phyloP scores from a whole-genome alignment of 92 coral and sea anemone genomes.

The Chrysogorgia sp. region DNA sequence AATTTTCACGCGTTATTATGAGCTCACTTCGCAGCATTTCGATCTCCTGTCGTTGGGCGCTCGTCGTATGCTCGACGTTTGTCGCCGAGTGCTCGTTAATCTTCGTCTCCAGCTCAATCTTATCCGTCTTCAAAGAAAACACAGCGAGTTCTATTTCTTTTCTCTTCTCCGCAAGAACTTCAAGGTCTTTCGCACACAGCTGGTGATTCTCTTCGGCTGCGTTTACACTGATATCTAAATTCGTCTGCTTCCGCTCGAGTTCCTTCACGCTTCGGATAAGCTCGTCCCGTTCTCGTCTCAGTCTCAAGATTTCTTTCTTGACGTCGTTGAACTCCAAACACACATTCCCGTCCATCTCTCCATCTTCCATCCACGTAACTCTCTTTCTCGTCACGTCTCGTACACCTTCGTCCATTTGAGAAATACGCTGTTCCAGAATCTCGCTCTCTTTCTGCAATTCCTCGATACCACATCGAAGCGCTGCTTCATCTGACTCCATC shows the following conservation, averaged over 20 bases:
- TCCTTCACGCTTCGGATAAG: constrained; percentile 39
- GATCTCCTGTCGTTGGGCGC: constrained; percentile 42
- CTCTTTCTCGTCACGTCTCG: constrained; percentile 10
- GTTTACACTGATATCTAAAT: constrained; percentile 21
- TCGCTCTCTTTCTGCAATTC: constrained; percentile 36
- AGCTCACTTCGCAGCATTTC: constrained; percentile 41
- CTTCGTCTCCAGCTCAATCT: constrained; percentile 48
- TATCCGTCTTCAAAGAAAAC: constrained; percentile 47
- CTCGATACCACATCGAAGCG: constrained; percentile 23
- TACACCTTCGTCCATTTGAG: constrained; percentile 35
- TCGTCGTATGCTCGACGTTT: constrained; percentile 21
- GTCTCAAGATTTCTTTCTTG: constrained; percentile 61
- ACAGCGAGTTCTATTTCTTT: constrained; percentile 58
- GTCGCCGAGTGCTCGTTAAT: constrained; percentile 38
- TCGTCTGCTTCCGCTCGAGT: constrained; percentile 39
- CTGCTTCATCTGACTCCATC: constrained; percentile 40
- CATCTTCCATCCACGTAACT: constrained; percentile 16
- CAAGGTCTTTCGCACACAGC: background rate
- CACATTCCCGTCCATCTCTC: background rate
- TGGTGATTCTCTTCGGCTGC: constrained; percentile 16
- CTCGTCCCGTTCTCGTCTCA: constrained; percentile 66
- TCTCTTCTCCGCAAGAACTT: constrained; percentile 8
- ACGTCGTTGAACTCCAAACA: constrained; percentile 39
- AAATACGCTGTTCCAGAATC: constrained; percentile 32
- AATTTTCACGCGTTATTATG: constrained; percentile 19